phyloP scores from a whole-genome alignment of 2,113 vertebrate genomes.

The Platysternon megacephalum region DNA sequence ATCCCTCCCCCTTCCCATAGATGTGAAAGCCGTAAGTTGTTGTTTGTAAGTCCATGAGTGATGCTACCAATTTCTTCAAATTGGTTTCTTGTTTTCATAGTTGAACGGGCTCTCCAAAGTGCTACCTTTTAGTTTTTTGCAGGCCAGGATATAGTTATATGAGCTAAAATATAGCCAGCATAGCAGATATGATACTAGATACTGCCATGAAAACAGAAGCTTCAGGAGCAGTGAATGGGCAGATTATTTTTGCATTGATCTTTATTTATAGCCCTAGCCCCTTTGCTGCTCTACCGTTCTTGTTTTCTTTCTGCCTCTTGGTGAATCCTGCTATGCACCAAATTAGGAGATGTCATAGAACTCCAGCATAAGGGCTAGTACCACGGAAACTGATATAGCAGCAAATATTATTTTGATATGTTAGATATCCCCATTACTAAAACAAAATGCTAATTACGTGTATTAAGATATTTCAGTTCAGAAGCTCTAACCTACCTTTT shows the following conservation, averaged over 20 bases:
- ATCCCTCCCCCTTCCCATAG: no score
- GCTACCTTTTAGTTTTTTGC: not conserved
- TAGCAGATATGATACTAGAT: not conserved
- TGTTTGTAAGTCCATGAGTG: not conserved
- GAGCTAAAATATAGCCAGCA: not conserved
- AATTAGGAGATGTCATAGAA: not conserved
- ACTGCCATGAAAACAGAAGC: not conserved
- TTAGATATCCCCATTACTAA: not conserved
- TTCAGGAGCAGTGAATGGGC: not conserved
- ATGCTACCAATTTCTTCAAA: not conserved
- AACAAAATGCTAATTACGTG: not conserved
- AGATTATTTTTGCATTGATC: not conserved
- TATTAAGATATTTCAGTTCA: not conserved
- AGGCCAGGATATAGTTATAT: not conserved
- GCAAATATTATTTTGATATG: not conserved
- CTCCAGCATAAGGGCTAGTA: rapidly evolving
- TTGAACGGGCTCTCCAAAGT: not conserved
- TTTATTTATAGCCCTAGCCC: not conserved
- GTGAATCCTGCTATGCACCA: not conserved
- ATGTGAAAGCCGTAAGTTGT: not conserved
- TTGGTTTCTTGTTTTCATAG: not conserved
- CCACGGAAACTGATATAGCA: not conserved
- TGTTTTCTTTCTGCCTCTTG: rapidly evolving
- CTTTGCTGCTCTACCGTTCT: not conserved
- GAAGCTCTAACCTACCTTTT: not conserved